These are phyloP conservation scores for Pituophis catenifer DNA, from an alignment of 2,113 vertebrate species.

Conservation along the genomic window DNA sequence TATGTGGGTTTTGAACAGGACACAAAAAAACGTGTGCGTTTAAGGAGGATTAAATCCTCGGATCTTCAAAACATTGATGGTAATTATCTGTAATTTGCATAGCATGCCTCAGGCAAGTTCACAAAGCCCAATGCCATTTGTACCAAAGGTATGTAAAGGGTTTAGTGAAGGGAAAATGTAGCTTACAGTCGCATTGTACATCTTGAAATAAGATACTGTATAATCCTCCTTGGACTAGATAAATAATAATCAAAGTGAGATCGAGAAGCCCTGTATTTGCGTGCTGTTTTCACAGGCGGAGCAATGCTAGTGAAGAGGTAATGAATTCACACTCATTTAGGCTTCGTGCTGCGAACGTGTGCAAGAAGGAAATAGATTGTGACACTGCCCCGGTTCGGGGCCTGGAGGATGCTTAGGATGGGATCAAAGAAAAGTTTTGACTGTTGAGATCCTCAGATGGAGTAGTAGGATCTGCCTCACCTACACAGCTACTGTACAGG, in stretches of 20 bases:
- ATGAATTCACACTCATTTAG: background rate
- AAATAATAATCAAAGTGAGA: background rate
- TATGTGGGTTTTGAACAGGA: background rate
- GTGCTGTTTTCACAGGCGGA: background rate
- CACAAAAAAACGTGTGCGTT: background rate
- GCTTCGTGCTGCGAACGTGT: background rate
- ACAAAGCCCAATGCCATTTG: background rate
- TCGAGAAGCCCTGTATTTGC: background rate
- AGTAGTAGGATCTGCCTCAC: background rate
- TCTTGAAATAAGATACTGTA: background rate
- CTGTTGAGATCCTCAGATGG: background rate
- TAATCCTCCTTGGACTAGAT: background rate
- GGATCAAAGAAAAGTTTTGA: too few relatives aligned
- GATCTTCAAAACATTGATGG: background rate
- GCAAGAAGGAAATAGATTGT: background rate
- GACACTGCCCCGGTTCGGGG: background rate
- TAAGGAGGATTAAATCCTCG: background rate
- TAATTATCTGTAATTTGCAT: background rate
- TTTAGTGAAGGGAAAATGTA: background rate
- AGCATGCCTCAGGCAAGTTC: background rate
- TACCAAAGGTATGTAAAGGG: background rate
- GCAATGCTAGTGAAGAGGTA: background rate
- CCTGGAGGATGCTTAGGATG: background rate
- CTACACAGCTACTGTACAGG: background rate
- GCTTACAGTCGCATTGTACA: background rate